Conservation (phyloP, 2,113 vertebrate species). For the Vulpes vulpes region DNA sequence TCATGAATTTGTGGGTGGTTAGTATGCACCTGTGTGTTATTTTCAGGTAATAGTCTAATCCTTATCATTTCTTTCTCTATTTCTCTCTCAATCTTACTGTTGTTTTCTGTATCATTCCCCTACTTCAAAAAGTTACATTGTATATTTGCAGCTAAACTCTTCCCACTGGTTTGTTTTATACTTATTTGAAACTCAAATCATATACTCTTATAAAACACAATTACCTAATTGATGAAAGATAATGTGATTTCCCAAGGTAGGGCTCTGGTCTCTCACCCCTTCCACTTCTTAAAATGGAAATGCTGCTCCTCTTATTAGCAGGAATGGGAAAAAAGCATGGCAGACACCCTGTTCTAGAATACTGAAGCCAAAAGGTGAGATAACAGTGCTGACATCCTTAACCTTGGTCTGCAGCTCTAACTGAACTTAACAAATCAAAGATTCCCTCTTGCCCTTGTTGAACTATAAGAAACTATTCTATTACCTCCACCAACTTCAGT, state of each 20-base stretch:
- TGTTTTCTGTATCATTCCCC: neutral
- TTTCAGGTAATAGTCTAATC: neutral
- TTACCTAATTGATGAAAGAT: neutral
- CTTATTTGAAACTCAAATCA: constrained; percentile 9
- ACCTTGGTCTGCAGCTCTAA: neutral
- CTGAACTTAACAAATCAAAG: neutral
- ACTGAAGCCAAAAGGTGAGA: neutral
- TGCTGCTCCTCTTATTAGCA: neutral
- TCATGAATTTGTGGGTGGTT: neutral
- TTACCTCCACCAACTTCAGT: neutral
- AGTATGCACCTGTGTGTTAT: neutral
- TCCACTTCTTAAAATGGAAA: neutral
- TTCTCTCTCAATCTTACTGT: neutral
- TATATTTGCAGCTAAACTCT: neutral
- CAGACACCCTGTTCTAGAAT: neutral
- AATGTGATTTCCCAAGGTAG: neutral
- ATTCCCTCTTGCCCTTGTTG: neutral
- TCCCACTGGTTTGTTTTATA: neutral
- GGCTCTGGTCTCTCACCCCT: neutral
- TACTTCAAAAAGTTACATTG: neutral
- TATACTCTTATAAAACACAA: neutral
- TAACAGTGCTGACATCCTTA: neutral
- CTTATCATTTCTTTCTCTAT: neutral
- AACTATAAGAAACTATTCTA: neutral
- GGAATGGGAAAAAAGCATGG: neutral